Evolutionary conservation across 2,888 invertebrate species (phyloP), one percentile per base, ranked within the genome.

Genomic region (Catocala sponsa): DNA sequence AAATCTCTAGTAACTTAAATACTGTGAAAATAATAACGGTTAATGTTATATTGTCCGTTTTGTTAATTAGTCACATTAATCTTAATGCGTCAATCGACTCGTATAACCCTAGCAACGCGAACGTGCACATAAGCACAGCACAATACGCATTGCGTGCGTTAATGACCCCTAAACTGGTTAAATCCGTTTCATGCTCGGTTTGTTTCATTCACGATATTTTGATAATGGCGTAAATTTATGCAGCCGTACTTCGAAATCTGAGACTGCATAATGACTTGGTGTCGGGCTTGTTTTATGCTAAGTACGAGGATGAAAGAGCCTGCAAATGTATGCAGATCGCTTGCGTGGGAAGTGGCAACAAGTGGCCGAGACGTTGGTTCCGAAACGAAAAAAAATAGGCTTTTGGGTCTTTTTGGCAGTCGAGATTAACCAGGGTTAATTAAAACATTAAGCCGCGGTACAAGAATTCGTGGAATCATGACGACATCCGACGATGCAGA

Each of bases 301-400:
- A 94, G 84, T 88, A 83, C 87, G 83, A 83, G 86, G 87, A 90
- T 88, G 89, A 90, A 91, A 91, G 91, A 91, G 88, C 88, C 86
- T 85, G 90, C 84, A 90, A 89, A 90, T 91, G 81, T 92, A 94
- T 94, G 92, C 92, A 91, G 90, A 92, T 90, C 88, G 86, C 76
- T 86, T 85, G 91, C 93, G 94, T 94, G 94, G 92, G 93, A 92
- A 92, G 92, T 89, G 85, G 87, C 93, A 93, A 94, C 94, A 92
- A 92, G 93, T 93, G 91, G 88, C 83, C 83, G 84, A 87, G 85
- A 89, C 81, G 80, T 85, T 84, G 81, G 78, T 86, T 78, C 80
- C 72, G 76, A 78, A 81, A 80, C 65, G 72, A 86, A 82, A 84
- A 48, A 52, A 38, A 88, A 89, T 83, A 73, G 75, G 69, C 66